Evolutionary conservation across 2,888 invertebrate genomes (phyloP), one percentile per base, ranked within the genome.

Genomic region (Pterostichus madidus): DNA sequence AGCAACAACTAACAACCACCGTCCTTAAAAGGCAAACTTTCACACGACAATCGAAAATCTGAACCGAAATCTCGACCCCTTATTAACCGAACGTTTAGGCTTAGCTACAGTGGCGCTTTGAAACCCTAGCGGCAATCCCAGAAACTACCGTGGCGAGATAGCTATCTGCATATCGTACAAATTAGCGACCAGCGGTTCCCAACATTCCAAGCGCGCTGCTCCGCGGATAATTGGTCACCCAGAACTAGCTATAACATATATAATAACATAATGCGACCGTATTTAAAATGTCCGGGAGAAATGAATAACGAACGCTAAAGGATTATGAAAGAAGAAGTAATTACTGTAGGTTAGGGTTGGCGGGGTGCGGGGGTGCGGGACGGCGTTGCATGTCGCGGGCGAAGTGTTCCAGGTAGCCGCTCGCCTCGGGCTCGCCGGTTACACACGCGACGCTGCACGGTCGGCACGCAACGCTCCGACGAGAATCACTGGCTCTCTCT

Each of bases 341-440:
- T 59, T 81, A 77, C 73, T 44, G 76, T 61, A 61, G 83, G 68
- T 64, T 61, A 61, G 83, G 68, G 80, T 49, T 15, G 44, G 35
- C 17, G 80, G 39, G 71, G 44, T 71, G 44, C 68, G 64, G 80
- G 68, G 56, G 35, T 56, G 52, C 4, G 11, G 44, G 75, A 10
- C 13, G 86, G 86, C 84, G 85, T 87, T 86, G 87, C 88, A 87
- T 87, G 87, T 84, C 85, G 32, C 32, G 53, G 52, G 80, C 13
- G 83, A 85, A 85, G 85, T 86, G 87, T 88, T 88, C 87, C 88
- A 88, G 87, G 88, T 88, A 88, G 88, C 87, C 85, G 83, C 85
- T 81, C 83, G 87, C 88, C 88, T 84, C 85, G 84, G 86, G 86
- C 86, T 24, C 84, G 83, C 11, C 13, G 32, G 13, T 17, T 11